Base-by-base conservation (phyloP, 2,888 invertebrate genomes). In the Cyclophora albipunctata region DNA sequence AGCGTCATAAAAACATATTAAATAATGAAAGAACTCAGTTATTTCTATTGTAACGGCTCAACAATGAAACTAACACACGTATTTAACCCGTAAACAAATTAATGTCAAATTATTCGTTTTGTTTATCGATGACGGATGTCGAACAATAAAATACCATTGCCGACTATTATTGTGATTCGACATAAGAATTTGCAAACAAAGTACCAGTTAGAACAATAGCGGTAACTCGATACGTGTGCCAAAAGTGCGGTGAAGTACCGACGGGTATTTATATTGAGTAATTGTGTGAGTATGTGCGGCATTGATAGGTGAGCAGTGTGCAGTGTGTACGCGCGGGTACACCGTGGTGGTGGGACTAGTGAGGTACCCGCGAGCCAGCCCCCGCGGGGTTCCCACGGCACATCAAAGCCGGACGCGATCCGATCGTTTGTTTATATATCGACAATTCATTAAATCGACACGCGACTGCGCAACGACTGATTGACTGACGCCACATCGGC, bases 361-460 rank as follows among this genome's bases (percentile, higher is more conserved):
- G 5, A n/a, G n/a, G 43, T 41, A 42, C 53, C 20, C 34, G 41
- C 37, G 7, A 34, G 20, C 33, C 34, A 7, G 33, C 42, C 45
- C 7, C 42, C 35, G 40, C 3, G 40, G 49, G 46, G 43, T 53
- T 54, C 59, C 53, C 55, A 54, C 52, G 59, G 48, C 49, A 48
- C 50, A 53, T 50, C 57, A 59, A 61, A 52, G 62, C 48, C 42
- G 34, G 41, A 45, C 50, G 51, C 59, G 48, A 46, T 51, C 54
- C 48, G 51, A 59, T 54, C 50, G 52, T 49, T 58, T 62, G 69
- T 66, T 71, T 71, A 69, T 67, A 69, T 74, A 71, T 73, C 73
- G 75, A 69, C 73, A 69, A 71, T 68, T 78, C 75, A 73, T 78
- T 78, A 78, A 56, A 64, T 66, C 67, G 79, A 69, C 81, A 81